A percentile compares a stretch with the other conserved stretches of the same genome.
phyloP scores from a whole-genome alignment of 2,113 vertebrate species.

The Leptobrachium ailaonicum region DNA sequence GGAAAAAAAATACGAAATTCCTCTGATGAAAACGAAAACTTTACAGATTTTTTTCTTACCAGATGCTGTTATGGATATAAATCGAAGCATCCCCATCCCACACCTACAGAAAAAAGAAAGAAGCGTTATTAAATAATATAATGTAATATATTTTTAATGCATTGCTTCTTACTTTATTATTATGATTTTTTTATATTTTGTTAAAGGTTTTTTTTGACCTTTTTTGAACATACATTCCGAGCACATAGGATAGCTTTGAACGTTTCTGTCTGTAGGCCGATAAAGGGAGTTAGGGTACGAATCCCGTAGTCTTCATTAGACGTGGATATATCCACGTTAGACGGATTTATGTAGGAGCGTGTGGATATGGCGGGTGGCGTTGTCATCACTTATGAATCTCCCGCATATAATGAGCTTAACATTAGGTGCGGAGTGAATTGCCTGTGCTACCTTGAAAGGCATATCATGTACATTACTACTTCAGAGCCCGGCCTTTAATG shows the following conservation, averaged over 20 bases:
- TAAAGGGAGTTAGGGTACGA: slow-evolving; percentile 80
- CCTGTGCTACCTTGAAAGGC: slow-evolving; percentile 95
- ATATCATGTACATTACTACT: slow-evolving; percentile 95
- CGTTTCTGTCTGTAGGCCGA: slow-evolving; percentile 32
- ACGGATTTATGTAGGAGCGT: slow-evolving; percentile 93
- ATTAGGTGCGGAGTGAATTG: slow-evolving; percentile 99
- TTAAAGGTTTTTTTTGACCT: slow-evolving; percentile 8
- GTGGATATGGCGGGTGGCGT: slow-evolving; percentile 86
- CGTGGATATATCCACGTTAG: slow-evolving; percentile 96
- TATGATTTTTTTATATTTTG: background rate
- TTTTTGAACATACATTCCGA: slow-evolving; percentile 27
- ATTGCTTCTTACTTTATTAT: too few relatives aligned
- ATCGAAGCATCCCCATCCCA: too few relatives aligned
- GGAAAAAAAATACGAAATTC: too few relatives aligned
- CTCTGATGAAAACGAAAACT: too few relatives aligned
- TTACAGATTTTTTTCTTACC: too few relatives aligned
- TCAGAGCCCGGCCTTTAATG: slow-evolving; percentile 92
- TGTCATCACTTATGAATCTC: slow-evolving; percentile 96
- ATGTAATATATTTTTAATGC: slow-evolving; percentile 10
- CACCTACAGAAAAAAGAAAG: too few relatives aligned
- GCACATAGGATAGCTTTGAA: slow-evolving; percentile 28
- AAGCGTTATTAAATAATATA: slow-evolving; percentile 7
- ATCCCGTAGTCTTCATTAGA: slow-evolving; percentile 98
- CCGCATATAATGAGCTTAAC: slow-evolving; percentile 97
- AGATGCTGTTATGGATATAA: too few relatives aligned